A percentile compares a stretch with the other conserved stretches of the same genome.
Conservation (phyloP, 2,797 vertebrate species). For the Enteromius unitaeniatus region DNA sequence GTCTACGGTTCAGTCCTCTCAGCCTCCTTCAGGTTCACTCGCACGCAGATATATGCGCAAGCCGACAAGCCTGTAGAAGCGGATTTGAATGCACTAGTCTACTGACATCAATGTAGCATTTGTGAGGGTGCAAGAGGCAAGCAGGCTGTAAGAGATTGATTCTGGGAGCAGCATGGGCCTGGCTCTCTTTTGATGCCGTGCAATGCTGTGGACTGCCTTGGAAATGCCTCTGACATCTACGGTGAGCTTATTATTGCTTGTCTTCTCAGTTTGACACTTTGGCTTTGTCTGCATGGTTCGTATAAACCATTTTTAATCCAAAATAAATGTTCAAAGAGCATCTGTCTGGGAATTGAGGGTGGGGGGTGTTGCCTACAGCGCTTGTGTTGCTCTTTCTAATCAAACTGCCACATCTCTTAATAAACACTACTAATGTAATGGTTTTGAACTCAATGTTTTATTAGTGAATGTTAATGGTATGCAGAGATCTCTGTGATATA, state of each 20-base stretch:
- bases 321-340: background rate
- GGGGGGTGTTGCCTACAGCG: background rate
- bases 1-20: conserved; percentile 48
- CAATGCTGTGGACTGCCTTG: conserved; percentile 54
- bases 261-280: conserved; percentile 14
- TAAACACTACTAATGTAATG: background rate
- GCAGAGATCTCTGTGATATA: background rate
- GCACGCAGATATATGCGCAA: conserved; percentile 19
- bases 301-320: background rate
- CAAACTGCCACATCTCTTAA: background rate
- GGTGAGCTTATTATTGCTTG: conserved; percentile 50
- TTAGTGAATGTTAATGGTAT: background rate
- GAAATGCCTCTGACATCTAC: conserved; percentile 59
- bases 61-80: conserved; percentile 18
- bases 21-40: conserved; percentile 54
- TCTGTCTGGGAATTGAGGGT: background rate
- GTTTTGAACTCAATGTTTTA: background rate
- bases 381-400: background rate
- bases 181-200: conserved; percentile 50
- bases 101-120: conserved; percentile 48
- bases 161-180: conserved; percentile 37
- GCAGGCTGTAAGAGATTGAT: conserved; percentile 34
- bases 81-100: conserved; percentile 29
- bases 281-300: background rate
- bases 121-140: conserved; percentile 24